Percentiles rank a stretch among this genome's conserved stretches.
phyloP scores from a whole-genome alignment of 2,888 invertebrate species.

The Eupithecia dodoneata region DNA sequence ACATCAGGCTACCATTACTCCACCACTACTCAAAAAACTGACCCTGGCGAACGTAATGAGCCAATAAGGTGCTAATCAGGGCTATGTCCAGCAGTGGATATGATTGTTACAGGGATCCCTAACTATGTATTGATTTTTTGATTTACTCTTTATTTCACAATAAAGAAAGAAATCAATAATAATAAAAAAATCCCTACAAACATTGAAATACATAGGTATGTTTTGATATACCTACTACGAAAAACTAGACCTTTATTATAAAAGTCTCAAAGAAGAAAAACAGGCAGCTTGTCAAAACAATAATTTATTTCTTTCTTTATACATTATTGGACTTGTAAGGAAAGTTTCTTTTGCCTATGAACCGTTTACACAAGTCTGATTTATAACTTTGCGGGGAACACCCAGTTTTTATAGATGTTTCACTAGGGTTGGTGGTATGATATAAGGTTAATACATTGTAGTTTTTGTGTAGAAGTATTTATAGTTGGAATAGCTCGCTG shows the following conservation, averaged over 20 bases:
- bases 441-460: background rate
- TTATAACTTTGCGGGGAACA: conserved; percentile 49
- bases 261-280: conserved; percentile 10
- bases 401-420: background rate
- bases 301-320: conserved; percentile 47
- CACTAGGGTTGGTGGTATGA: background rate
- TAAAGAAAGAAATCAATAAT: too few species aligned
- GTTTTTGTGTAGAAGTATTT: background rate
- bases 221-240: background rate
- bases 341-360: conserved; percentile 51
- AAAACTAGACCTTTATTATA: background rate
- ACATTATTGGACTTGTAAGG: conserved; percentile 48
- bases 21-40: too few species aligned
- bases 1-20: too few species aligned
- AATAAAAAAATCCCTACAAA: too few species aligned
- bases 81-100: too few species aligned
- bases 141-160: too few species aligned
- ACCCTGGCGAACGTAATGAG: background rate
- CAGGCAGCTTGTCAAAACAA: conserved; percentile 31
- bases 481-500: too few species aligned
- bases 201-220: too few species aligned
- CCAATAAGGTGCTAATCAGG: background rate
- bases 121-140: too few species aligned
- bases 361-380: conserved; percentile 70
- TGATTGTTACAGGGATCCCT: background rate